Conservation (phyloP, 2,797 vertebrate genomes). For the Schizopygopsis malacanthus region DNA sequence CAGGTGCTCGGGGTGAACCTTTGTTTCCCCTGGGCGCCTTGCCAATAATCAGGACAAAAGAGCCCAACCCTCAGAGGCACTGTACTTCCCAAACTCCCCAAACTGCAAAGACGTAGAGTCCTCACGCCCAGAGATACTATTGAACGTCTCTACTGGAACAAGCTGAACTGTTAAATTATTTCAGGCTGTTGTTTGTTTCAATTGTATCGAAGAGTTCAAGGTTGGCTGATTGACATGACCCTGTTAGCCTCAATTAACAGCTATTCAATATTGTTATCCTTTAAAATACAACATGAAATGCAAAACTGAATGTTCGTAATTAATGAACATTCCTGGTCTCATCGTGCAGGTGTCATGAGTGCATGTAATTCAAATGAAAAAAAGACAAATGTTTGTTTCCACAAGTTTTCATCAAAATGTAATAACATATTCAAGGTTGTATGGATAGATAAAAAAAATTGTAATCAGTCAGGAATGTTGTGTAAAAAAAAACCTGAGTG, state of each 20-base stretch:
- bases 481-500: neutral
- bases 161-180: neutral
- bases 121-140: slow-evolving; percentile 29
- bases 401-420: neutral
- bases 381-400: neutral
- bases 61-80: slow-evolving; percentile 28
- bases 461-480: neutral
- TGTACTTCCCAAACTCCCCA: slow-evolving; percentile 20
- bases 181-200: neutral
- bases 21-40: slow-evolving; percentile 68
- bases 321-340: neutral
- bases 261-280: neutral
- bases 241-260: neutral
- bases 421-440: neutral
- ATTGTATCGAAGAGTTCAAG: neutral
- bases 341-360: neutral
- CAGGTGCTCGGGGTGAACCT: slow-evolving; percentile 62
- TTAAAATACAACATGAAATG: neutral
- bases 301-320: neutral
- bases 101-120: slow-evolving; percentile 33
- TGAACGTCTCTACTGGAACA: neutral
- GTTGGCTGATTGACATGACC: neutral
- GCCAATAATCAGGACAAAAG: slow-evolving; percentile 64
- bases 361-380: neutral
- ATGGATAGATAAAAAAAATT: neutral